A percentile compares a stretch with the other conserved stretches of the same genome.
Conservation (phyloP, 2,888 invertebrate species). For the Eudemis profundana region DNA sequence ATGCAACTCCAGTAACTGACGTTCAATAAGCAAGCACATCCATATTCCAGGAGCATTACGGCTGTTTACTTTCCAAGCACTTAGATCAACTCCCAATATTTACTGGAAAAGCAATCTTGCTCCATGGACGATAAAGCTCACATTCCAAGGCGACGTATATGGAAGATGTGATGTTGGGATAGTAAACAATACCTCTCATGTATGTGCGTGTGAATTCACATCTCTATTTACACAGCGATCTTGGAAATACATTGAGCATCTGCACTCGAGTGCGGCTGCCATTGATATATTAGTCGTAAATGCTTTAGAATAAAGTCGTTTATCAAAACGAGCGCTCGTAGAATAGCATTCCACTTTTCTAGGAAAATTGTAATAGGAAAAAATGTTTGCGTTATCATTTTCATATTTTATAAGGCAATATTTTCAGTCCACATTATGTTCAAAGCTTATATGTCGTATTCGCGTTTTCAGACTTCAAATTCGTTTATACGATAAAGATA, state of each 20-base stretch:
- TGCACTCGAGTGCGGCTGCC: constrained; percentile 54
- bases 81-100: not conserved
- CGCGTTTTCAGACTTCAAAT: too few relatives aligned
- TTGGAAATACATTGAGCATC: constrained; percentile 53
- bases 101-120: not conserved
- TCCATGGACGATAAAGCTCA: not conserved
- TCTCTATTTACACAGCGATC: constrained; percentile 51
- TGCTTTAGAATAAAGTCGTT: constrained; percentile 51
- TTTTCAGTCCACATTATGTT: too few relatives aligned
- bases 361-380: constrained; percentile 4
- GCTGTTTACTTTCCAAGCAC: constrained; percentile 27
- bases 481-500: too few relatives aligned
- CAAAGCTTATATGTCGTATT: too few relatives aligned
- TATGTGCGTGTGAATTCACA: constrained; percentile 44
- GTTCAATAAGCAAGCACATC: constrained; percentile 24
- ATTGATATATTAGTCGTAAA: constrained; percentile 56
- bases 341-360: constrained; percentile 16
- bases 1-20: constrained; percentile 9
- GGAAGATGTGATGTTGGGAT: constrained; percentile 13
- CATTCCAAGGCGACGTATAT: not conserved
- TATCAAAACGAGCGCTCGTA: constrained; percentile 50
- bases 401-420: not conserved
- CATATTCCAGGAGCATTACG: constrained; percentile 24
- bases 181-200: constrained; percentile 19
- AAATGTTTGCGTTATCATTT: not conserved